A percentile compares a stretch with the other conserved stretches of the same genome.
Conservation (phyloP, 2,797 vertebrate genomes). For the Siniperca scherzeri region DNA sequence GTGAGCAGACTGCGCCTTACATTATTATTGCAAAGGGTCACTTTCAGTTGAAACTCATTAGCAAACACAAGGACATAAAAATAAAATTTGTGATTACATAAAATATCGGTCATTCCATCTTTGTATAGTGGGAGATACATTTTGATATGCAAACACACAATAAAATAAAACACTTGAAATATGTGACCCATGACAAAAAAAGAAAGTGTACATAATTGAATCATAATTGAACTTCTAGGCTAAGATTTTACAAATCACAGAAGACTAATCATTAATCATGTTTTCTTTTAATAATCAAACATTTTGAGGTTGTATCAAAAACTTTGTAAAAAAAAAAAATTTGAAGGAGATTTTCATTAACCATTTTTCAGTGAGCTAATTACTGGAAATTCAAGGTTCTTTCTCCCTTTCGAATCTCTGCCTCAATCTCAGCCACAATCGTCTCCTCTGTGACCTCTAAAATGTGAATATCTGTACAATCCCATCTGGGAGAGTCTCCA, state of each 20-base stretch:
- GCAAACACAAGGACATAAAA: conserved; percentile 71
- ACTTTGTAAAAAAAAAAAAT: conserved; percentile 79
- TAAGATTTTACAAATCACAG: conserved; percentile 90
- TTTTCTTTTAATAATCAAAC: conserved; percentile 89
- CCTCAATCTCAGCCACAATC: neutral
- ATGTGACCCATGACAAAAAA: conserved; percentile 74
- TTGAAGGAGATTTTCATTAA: conserved; percentile 59
- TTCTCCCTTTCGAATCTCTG: conserved; percentile 3
- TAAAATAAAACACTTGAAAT: conserved; percentile 81
- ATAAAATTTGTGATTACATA: conserved; percentile 76
- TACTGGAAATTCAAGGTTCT: conserved; percentile 44
- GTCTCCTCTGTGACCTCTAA: conserved; percentile 37
- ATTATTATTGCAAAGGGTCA: conserved; percentile 93
- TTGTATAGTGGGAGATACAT: conserved; percentile 74
- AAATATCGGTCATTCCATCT: conserved; percentile 70
- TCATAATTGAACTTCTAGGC: conserved; percentile 80
- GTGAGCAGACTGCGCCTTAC: conserved; percentile 68
- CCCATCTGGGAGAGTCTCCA: conserved; percentile 49
- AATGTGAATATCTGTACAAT: conserved; percentile 63
- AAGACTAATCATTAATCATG: conserved; percentile 87
- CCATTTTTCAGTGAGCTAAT: conserved; percentile 51
- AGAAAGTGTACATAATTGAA: conserved; percentile 76
- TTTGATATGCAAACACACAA: conserved; percentile 76
- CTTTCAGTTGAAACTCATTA: conserved; percentile 77
- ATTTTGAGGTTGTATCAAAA: conserved; percentile 92